Base-by-base conservation (phyloP, 2,888 invertebrate genomes). In the Agonopterix heracliana region DNA sequence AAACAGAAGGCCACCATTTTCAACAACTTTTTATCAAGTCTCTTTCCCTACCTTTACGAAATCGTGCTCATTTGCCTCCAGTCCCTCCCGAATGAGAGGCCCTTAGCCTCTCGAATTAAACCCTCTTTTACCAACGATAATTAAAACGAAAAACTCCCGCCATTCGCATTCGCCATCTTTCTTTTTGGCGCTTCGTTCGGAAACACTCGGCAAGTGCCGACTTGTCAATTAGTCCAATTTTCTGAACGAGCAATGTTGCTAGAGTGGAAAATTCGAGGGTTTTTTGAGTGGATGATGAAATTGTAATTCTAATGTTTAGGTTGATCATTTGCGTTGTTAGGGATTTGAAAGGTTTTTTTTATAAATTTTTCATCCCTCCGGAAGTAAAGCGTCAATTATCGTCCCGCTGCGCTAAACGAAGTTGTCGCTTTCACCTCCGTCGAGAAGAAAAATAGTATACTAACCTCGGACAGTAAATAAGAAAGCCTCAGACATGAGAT, bases 141-240 rank as follows among this genome's bases (percentile, higher is more conserved):
- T 81, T 78, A 78, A 78, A 74, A 71, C 66, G 63, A 69, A 74
- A 73, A 76, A 71, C 44, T 46, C 49, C 26, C 26, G 26, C 26
- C 26, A 26, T 26, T 26, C 26, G 26, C 26, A 26, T 26, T 26
- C 47, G 45, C 48, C 71, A 71, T 71, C 69, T 71, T 71, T 68
- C 64, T 64, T 68, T 70, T 75, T 26, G 26, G 26, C 36, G 10
- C 50, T 48, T 60, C 68, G 66, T 72, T 71, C 66, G 69, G 68
- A 73, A 73, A 70, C 71, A 62, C 71, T 56, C 52, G 43, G 47
- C 48, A 62, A 57, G 61, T 61, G 58, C 64, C 64, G 61, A 62
- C 59, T 61, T 69, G 64, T 67, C 74, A 80, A 83, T 82, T 82
- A 80, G 81, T 71, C 71, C 75, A 81, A 81, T 81, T 80, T 52